Conservation (phyloP, 2,888 invertebrate species). For the Hyles lineata region DNA sequence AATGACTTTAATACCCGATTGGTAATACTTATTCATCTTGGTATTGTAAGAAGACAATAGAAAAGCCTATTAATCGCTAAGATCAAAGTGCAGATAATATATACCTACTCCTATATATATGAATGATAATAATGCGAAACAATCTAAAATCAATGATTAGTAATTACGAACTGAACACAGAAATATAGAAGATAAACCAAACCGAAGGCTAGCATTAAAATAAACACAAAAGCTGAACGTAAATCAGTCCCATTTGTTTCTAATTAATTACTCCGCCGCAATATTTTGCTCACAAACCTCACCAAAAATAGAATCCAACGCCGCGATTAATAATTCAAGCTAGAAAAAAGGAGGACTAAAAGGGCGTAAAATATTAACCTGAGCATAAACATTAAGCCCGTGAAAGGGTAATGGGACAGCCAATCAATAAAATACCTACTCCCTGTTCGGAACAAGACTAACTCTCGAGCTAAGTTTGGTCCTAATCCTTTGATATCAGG, state of each 20-base stretch:
- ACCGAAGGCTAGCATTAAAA: background rate
- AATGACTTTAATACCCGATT: too few species aligned
- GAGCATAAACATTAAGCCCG: constrained; percentile 12
- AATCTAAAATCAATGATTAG: too few species aligned
- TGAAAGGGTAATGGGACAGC: constrained; percentile 7
- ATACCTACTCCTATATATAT: too few species aligned
- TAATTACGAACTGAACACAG: too few species aligned
- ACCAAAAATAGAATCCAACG: background rate
- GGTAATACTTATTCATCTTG: too few species aligned
- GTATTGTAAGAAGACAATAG: too few species aligned
- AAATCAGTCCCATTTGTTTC: background rate
- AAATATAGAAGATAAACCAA: too few species aligned
- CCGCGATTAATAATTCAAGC: constrained; percentile 3
- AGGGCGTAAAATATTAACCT: constrained; percentile 15
- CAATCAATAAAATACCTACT: constrained; percentile 19
- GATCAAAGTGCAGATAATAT: too few species aligned
- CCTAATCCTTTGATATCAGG: constrained; percentile 12
- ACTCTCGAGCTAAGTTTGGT: background rate
- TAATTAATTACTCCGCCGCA: background rate
- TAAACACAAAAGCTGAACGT: background rate
- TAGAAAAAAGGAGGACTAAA: constrained; percentile 18
- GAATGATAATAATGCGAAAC: too few species aligned
- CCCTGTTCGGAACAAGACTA: background rate
- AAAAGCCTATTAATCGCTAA: too few species aligned
- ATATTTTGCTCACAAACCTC: background rate